Conservation (phyloP, 2,797 vertebrate genomes). For the Esox lucius region DNA sequence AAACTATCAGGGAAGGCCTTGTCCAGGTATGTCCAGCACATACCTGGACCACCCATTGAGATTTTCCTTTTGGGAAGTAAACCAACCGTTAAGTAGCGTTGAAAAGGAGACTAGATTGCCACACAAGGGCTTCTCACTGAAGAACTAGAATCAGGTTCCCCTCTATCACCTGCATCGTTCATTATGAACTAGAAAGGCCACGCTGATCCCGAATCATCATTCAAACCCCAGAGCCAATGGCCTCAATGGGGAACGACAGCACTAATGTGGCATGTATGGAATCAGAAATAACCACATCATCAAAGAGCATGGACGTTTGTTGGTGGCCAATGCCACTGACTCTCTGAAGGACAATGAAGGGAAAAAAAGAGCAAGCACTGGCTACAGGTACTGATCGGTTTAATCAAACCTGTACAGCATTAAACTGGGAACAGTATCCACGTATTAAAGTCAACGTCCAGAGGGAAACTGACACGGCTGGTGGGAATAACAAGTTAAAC, state of each 20-base stretch:
- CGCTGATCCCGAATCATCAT: too few species aligned
- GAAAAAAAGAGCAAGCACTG: slow-evolving; percentile 14
- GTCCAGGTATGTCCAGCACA: too few species aligned
- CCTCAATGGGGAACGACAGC: not conserved
- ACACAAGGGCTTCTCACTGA: too few species aligned
- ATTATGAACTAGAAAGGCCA: too few species aligned
- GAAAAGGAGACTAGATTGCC: too few species aligned
- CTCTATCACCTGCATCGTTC: too few species aligned
- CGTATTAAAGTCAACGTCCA: slow-evolving; percentile 62
- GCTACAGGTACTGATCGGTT: slow-evolving; percentile 31
- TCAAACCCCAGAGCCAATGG: not conserved
- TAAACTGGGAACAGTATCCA: slow-evolving; percentile 42
- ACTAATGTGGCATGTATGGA: too few species aligned
- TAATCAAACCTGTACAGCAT: slow-evolving; percentile 52
- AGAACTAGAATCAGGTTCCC: too few species aligned
- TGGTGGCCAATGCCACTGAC: slow-evolving; percentile 9
- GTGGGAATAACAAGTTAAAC: slow-evolving; percentile 45
- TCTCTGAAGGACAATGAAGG: slow-evolving; percentile 15
- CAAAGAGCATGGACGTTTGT: not conserved
- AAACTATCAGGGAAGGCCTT: too few species aligned
- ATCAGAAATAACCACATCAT: not conserved
- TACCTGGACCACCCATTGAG: too few species aligned
- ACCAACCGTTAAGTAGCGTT: too few species aligned
- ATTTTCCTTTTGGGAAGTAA: too few species aligned
- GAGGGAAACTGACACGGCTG: slow-evolving; percentile 61